Evolutionary conservation across 2,888 invertebrate genomes (phyloP).

Genomic region (Amphipoea lucens): DNA sequence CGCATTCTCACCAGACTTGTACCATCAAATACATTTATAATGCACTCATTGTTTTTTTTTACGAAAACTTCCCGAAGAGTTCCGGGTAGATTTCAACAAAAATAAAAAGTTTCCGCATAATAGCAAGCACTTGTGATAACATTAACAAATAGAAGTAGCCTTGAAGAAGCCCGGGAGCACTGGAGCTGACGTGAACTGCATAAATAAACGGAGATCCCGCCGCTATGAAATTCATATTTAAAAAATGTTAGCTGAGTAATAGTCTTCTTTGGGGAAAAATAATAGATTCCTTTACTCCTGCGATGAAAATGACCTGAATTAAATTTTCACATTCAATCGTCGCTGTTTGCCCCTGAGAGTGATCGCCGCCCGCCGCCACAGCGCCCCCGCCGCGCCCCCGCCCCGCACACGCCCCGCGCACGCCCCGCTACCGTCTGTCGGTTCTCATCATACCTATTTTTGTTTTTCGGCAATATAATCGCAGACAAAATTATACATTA

Average conservation of each 20-base stretch:
- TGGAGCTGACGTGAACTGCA: conserved; percentile 68
- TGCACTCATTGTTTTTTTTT: conserved; percentile 33
- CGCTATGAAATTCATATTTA: conserved; percentile 69
- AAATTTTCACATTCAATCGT: conserved; percentile 89
- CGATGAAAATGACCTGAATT: conserved; percentile 88
- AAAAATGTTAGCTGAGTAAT: conserved; percentile 81
- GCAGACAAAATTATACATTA: conserved; percentile 57
- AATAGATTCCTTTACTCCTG: conserved; percentile 82
- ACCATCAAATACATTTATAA: conserved; percentile 26
- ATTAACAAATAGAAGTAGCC: conserved; percentile 66
- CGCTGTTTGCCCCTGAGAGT: conserved; percentile 85
- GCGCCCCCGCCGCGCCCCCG: conserved; percentile 64
- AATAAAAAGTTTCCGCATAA: conserved; percentile 69
- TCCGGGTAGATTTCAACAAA: conserved; percentile 65
- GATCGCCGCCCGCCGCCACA: conserved; percentile 77
- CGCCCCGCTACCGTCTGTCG: conserved; percentile 68
- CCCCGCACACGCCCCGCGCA: conserved; percentile 57
- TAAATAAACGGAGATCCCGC: conserved; percentile 66
- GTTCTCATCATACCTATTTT: conserved; percentile 79
- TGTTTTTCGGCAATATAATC: conserved; percentile 68
- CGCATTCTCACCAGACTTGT: conserved; percentile 57
- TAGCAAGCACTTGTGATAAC: conserved; percentile 67
- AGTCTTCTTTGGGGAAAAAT: conserved; percentile 82
- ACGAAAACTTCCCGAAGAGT: conserved; percentile 44
- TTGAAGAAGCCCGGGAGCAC: conserved; percentile 49